Evolutionary conservation across 2,797 vertebrate genomes (phyloP).

Genomic region (Gallinago solitaria): DNA sequence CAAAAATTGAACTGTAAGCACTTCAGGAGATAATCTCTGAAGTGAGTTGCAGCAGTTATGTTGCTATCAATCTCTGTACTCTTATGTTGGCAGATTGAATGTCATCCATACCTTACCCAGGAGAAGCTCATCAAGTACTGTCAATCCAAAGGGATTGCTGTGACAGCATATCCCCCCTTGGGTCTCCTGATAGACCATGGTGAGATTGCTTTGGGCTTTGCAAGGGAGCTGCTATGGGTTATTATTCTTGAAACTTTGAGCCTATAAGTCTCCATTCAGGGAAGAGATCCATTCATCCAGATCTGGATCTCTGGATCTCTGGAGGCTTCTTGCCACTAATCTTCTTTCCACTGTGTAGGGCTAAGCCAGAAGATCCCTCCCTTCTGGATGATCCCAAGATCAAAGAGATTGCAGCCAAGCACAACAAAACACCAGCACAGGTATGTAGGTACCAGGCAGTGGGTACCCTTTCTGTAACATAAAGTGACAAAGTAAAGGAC

Average conservation of each 20-base stretch:
- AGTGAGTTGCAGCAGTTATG: not conserved
- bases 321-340: not conserved
- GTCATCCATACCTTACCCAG: slow-evolving; percentile 89
- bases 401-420: slow-evolving; percentile 79
- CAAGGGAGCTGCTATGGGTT: not conserved
- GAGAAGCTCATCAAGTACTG: slow-evolving; percentile 89
- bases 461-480: too few species aligned
- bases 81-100: slow-evolving; percentile 82
- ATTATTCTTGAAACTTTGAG: not conserved
- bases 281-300: not conserved
- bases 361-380: slow-evolving; percentile 77
- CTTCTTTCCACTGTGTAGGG: slow-evolving; percentile 68
- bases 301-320: not conserved
- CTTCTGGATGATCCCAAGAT: slow-evolving; percentile 62
- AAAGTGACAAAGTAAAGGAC: not conserved
- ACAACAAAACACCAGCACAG: slow-evolving; percentile 54
- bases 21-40: not conserved
- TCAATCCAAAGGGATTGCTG: slow-evolving; percentile 85
- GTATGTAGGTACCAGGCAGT: not conserved
- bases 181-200: slow-evolving; percentile 91
- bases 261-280: too few species aligned
- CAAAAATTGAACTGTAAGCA: not conserved
- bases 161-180: slow-evolving; percentile 90
- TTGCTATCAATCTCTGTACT: not conserved
- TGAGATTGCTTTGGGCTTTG: slow-evolving; percentile 29